Evolutionary conservation across 2,888 invertebrate species (phyloP).

Genomic region (Exephanes ischioxanthus): DNA sequence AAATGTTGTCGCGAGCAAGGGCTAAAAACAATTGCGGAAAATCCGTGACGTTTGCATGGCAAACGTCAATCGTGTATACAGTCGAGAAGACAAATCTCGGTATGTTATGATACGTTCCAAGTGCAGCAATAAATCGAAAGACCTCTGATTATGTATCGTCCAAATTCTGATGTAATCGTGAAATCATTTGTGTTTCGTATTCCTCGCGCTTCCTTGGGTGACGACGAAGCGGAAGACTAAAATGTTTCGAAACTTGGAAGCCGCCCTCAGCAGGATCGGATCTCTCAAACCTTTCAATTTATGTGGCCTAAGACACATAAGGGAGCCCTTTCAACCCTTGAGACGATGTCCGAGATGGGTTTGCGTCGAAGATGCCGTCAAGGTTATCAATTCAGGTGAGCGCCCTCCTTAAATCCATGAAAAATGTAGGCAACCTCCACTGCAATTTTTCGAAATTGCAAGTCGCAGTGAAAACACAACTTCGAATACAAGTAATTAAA

Average conservation of each 20-base stretch:
- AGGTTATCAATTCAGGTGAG: conserved; percentile 79
- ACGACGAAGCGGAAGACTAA: conserved; percentile 21
- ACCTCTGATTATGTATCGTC: conserved; percentile 70
- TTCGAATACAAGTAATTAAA: no score
- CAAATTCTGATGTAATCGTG: conserved; percentile 70
- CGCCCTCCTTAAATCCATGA: conserved; percentile 4
- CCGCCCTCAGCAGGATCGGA: conserved; percentile 62
- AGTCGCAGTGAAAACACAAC: no score
- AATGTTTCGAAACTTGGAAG: conserved; percentile 74
- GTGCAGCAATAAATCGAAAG: neutral
- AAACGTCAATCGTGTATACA: neutral
- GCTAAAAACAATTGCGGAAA: neutral
- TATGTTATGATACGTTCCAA: conserved; percentile 5
- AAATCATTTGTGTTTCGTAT: conserved; percentile 36
- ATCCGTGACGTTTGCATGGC: neutral
- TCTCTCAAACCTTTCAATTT: conserved; percentile 69
- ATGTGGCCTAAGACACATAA: conserved; percentile 68
- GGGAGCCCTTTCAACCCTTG: conserved; percentile 78
- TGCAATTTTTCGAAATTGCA: no score
- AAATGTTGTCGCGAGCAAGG: neutral
- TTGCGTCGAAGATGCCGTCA: conserved; percentile 80
- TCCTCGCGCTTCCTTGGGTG: conserved; percentile 21
- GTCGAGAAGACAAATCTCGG: neutral
- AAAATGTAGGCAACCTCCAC: no score
- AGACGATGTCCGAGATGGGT: conserved; percentile 81